These are phyloP conservation scores for Muschampia plurimacula DNA, from an alignment of 2,888 invertebrate genomes.

Conservation along the genomic window DNA sequence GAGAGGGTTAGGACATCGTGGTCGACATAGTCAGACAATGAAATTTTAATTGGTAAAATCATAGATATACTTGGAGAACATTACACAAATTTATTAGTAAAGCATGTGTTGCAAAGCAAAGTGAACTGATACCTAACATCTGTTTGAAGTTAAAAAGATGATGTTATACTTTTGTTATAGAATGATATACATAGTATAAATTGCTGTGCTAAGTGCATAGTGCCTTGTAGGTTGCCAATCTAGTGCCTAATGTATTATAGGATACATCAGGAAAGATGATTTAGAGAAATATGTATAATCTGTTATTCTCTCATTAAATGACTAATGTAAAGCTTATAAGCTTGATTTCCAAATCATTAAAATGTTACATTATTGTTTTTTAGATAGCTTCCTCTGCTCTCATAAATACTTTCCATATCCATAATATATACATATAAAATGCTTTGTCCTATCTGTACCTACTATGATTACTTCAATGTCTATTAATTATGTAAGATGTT, in stretches of 20 bases:
- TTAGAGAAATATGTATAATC: constrained; percentile 50
- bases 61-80: constrained; percentile 20
- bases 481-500: constrained; percentile 41
- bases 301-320: constrained; percentile 47
- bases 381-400: constrained; percentile 33
- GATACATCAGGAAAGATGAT: constrained; percentile 53
- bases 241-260: constrained; percentile 82
- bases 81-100: constrained; percentile 43
- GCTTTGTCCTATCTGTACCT: constrained; percentile 39
- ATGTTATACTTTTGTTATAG: constrained; percentile 59
- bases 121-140: constrained; percentile 48
- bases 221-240: constrained; percentile 87
- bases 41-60: constrained; percentile 52
- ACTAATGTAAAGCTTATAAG: constrained; percentile 48
- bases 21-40: constrained; percentile 47
- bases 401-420: constrained; percentile 41
- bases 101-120: constrained; percentile 50
- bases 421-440: constrained; percentile 1
- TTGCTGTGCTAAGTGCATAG: constrained; percentile 86
- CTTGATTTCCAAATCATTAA: constrained; percentile 40
- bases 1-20: constrained; percentile 43
- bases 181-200: constrained; percentile 56
- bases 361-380: constrained; percentile 31
- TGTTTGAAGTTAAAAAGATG: constrained; percentile 58
- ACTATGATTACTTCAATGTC: constrained; percentile 47